Conservation (phyloP, 2,888 invertebrate genomes). For the Polietes domitor region DNA sequence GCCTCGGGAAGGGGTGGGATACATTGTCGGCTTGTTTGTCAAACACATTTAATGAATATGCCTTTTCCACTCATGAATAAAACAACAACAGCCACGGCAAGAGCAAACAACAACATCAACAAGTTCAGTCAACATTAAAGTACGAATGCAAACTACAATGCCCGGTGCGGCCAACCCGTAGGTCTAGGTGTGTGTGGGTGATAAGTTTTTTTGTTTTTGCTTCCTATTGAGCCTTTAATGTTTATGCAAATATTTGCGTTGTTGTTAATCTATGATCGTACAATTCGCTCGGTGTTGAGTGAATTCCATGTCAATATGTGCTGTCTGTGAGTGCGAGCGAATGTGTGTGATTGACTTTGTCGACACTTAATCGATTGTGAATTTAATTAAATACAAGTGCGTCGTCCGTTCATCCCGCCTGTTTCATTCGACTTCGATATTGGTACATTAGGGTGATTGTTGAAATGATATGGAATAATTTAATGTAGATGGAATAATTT, state of each 20-base stretch:
- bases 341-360: neutral
- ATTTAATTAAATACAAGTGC: slow-evolving; percentile 13
- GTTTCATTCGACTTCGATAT: no score
- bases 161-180: neutral
- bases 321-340: neutral
- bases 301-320: slow-evolving; percentile 8
- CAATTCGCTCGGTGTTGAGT: neutral
- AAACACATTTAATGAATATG: slow-evolving; percentile 19
- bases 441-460: no score
- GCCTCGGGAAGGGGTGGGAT: neutral
- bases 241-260: slow-evolving; percentile 2
- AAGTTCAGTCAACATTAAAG: slow-evolving; percentile 17
- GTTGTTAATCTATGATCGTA: neutral
- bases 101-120: neutral
- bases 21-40: neutral
- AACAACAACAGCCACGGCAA: neutral
- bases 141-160: slow-evolving; percentile 4
- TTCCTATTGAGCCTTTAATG: neutral
- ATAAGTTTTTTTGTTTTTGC: neutral
- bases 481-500: no score
- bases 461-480: no score
- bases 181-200: no score
- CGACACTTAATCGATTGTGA: neutral
- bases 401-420: no score
- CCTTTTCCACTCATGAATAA: neutral